Conservation (phyloP, 2,113 vertebrate species). For the Anguilla japonica region DNA sequence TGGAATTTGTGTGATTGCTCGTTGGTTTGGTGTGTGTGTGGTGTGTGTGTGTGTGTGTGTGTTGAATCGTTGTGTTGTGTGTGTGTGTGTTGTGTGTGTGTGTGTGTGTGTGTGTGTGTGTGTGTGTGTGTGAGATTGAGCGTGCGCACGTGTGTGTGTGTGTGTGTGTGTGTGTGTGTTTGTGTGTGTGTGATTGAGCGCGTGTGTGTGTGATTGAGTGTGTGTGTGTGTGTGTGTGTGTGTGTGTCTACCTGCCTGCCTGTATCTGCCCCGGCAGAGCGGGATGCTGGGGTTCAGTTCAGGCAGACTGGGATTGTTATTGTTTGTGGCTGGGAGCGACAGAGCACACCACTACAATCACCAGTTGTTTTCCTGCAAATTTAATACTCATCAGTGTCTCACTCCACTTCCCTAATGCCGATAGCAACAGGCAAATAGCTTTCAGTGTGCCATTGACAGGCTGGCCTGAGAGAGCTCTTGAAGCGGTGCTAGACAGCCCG, state of each 20-base stretch:
- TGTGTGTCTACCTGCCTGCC: background rate
- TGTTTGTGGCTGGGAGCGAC: conserved; percentile 57
- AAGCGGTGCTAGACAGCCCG: conserved; percentile 86
- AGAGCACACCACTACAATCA: conserved; percentile 52
- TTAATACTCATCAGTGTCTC: conserved; percentile 86
- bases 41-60: too few species aligned
- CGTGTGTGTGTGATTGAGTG: conserved; percentile 3
- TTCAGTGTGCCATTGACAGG: conserved; percentile 86
- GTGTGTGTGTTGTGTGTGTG: too few species aligned
- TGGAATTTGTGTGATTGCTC: too few species aligned
- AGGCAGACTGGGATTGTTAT: conserved; percentile 59
- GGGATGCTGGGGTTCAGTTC: background rate
- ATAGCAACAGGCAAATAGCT: conserved; percentile 89
- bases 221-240: background rate
- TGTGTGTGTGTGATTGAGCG: too few species aligned
- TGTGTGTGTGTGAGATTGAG: too few species aligned
- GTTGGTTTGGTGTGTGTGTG: too few species aligned
- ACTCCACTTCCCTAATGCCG: conserved; percentile 86
- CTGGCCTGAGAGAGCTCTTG: conserved; percentile 83
- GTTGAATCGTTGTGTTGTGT: too few species aligned
- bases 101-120: too few species aligned
- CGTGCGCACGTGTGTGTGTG: too few species aligned
- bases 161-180: too few species aligned
- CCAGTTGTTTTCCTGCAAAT: conserved; percentile 69
- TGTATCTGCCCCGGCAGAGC: background rate